Evolutionary conservation across 2,113 vertebrate genomes (phyloP).

Genomic region (Entomyzon cyanotis): DNA sequence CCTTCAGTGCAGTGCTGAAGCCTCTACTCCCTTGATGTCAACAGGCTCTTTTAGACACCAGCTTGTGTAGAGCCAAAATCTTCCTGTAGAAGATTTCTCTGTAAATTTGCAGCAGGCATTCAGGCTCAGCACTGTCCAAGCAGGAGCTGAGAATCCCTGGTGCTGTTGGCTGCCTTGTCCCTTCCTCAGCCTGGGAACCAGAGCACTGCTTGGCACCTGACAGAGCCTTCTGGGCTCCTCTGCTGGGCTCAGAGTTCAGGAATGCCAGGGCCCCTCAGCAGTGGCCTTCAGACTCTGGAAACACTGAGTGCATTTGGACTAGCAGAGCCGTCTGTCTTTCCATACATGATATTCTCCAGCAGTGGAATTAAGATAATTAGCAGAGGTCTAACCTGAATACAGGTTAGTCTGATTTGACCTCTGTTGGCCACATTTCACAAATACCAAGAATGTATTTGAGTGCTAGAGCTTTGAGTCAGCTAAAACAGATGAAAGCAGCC

Average conservation of each 20-base stretch:
- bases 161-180: background rate
- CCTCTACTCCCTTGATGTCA: background rate
- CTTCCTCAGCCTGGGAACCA: background rate
- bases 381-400: background rate
- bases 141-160: background rate
- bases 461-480: background rate
- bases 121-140: background rate
- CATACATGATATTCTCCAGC: background rate
- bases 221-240: background rate
- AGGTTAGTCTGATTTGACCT: background rate
- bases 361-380: background rate
- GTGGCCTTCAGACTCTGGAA: background rate
- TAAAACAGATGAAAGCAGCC: background rate
- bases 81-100: background rate
- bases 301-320: background rate
- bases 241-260: accelerated
- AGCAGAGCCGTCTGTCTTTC: background rate
- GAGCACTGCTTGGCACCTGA: background rate
- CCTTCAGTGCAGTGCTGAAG: background rate
- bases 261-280: no score
- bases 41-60: background rate
- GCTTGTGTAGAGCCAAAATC: background rate
- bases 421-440: background rate
- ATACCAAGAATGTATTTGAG: background rate
- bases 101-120: background rate